Evolutionary conservation across 2,113 vertebrate species (phyloP).

Genomic region (Daphoenositta chrysoptera): DNA sequence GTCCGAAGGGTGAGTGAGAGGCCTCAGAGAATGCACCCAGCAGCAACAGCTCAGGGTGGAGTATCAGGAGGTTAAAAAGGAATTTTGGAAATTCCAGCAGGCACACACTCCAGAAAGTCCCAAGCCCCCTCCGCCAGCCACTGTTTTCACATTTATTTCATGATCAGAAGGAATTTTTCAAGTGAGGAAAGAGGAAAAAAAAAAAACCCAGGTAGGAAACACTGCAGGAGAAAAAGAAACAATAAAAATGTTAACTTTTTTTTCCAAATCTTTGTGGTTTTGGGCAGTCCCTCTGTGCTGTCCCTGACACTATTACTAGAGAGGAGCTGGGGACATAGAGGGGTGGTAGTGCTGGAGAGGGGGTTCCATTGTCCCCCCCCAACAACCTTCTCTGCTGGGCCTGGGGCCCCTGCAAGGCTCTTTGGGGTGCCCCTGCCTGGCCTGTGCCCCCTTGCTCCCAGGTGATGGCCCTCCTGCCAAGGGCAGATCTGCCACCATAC

Average conservation of each 20-base stretch:
- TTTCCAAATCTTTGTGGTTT: not conserved
- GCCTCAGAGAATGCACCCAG: not conserved
- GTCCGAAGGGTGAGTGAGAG: not conserved
- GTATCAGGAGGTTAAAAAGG: not conserved
- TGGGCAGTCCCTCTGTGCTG: not conserved
- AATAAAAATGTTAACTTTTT: not conserved
- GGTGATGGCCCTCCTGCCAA: too few species aligned
- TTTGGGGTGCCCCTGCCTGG: not conserved
- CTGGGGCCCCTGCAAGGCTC: not conserved
- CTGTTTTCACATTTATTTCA: not conserved
- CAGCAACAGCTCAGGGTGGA: not conserved
- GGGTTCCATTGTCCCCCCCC: not conserved
- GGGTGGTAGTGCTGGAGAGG: not conserved
- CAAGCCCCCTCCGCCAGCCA: fast-evolving
- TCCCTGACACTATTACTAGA: not conserved
- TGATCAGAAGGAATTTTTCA: not conserved
- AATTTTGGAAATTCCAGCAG: not conserved
- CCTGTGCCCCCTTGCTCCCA: not conserved
- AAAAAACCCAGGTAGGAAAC: not conserved
- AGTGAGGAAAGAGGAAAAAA: not conserved
- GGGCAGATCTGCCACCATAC: not conserved
- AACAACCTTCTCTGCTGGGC: not conserved
- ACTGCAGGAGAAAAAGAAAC: not conserved
- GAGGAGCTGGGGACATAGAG: not conserved
- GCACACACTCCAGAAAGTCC: not conserved